A percentile compares a stretch with the other conserved stretches of the same genome.
phyloP scores from a whole-genome alignment of 2,113 vertebrate genomes.

The Zeus faber region DNA sequence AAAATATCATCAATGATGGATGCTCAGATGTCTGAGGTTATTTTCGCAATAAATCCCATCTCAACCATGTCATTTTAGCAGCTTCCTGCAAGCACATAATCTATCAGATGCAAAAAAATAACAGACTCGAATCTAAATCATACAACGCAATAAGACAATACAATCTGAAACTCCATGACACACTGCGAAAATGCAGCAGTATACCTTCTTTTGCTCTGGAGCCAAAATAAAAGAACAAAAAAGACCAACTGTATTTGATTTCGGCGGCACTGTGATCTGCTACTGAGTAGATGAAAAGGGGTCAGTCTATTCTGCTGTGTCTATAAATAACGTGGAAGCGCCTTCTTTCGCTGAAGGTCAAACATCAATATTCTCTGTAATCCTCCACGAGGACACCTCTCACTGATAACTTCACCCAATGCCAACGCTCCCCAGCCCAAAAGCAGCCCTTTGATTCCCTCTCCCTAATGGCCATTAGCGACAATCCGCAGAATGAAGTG shows the following conservation, averaged over 20 bases:
- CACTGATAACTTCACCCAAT: constrained; percentile 36
- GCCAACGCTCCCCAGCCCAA: constrained; percentile 33
- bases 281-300: neutral
- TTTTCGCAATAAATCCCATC: no score
- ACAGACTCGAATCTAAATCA: constrained; percentile 45
- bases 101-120: constrained; percentile 50
- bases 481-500: constrained; percentile 42
- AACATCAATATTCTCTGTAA: constrained; percentile 42
- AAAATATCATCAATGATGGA: no score
- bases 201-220: constrained; percentile 9
- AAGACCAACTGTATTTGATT: constrained; percentile 4
- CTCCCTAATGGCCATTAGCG: constrained; percentile 49
- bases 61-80: constrained; percentile 33
- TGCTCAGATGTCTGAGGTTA: no score
- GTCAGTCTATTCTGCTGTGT: constrained; percentile 12
- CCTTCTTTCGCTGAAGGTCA: constrained; percentile 47
- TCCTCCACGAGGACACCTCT: constrained; percentile 28
- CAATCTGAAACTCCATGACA: constrained; percentile 21
- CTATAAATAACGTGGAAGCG: constrained; percentile 27
- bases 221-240: neutral
- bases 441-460: constrained; percentile 47
- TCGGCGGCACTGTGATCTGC: neutral
- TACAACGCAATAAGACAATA: constrained; percentile 43
- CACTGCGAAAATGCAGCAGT: constrained; percentile 23
- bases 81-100: constrained; percentile 44